These are phyloP conservation scores for Forbesichthys papilliferus DNA, from an alignment of 2,113 vertebrate species.

Conservation along the genomic window DNA sequence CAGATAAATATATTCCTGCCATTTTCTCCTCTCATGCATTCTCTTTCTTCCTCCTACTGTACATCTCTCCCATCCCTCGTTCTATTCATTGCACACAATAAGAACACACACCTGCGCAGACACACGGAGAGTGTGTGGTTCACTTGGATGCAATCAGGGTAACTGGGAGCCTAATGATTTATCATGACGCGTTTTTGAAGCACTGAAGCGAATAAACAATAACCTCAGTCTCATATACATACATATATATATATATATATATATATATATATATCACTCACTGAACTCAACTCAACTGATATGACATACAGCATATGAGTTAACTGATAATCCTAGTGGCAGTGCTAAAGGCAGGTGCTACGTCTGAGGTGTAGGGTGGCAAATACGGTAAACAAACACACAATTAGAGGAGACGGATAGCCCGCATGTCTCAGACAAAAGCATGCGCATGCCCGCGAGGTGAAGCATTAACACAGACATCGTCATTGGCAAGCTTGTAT, in stretches of 20 bases:
- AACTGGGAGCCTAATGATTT: conserved; percentile 33
- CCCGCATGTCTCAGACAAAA: conserved; percentile 15
- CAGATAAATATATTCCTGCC: conserved; percentile 44
- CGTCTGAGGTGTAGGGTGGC: conserved; percentile 26
- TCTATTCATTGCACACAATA: conserved; percentile 30
- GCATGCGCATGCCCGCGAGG: conserved; percentile 27
- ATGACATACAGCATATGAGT: conserved; percentile 38
- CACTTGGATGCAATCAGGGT: conserved; percentile 19
- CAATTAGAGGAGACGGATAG: conserved; percentile 38
- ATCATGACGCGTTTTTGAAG: conserved; percentile 33
- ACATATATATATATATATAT: no score
- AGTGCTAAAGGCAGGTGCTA: conserved; percentile 21
- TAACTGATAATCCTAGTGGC: conserved; percentile 11
- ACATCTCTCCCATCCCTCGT: conserved; percentile 31
- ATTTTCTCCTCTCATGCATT: conserved; percentile 24
- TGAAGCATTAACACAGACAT: conserved; percentile 56
- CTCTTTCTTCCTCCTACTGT: conserved; percentile 13
- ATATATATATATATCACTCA: neutral
- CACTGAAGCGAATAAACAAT: conserved; percentile 27
- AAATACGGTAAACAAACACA: conserved; percentile 36
- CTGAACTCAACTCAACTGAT: conserved; percentile 9
- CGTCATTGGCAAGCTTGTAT: conserved; percentile 58
- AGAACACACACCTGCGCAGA: neutral
- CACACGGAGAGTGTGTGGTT: conserved; percentile 21
- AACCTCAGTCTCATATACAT: conserved; percentile 37